Evolutionary conservation across 2,113 vertebrate species (phyloP).

Genomic region (Pholis gunnellus): DNA sequence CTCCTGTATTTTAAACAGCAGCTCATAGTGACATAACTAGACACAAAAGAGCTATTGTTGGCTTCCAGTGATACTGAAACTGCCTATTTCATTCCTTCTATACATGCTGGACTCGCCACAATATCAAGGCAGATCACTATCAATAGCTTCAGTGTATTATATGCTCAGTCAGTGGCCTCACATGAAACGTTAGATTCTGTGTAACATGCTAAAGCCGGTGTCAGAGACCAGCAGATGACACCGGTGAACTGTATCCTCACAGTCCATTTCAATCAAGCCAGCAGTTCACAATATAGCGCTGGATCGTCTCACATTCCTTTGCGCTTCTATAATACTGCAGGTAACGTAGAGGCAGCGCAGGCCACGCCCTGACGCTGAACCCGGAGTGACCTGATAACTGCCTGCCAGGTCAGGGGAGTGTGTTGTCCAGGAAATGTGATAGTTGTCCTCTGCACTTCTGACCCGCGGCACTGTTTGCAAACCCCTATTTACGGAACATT

Average conservation of each 20-base stretch:
- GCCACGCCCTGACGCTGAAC: conserved; percentile 64
- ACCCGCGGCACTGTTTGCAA: conserved; percentile 55
- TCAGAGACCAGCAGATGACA: conserved; percentile 31
- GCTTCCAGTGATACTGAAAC: conserved; percentile 65
- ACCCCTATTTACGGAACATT: conserved; percentile 61
- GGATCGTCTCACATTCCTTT: conserved; percentile 48
- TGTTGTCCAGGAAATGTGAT: conserved; percentile 66
- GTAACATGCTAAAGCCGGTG: conserved; percentile 34
- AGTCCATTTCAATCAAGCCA: not conserved
- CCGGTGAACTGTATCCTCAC: not conserved
- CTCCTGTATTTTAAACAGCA: conserved; percentile 44
- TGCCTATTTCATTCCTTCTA: conserved; percentile 61
- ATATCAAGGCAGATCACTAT: conserved; percentile 56
- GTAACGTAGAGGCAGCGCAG: conserved; percentile 20
- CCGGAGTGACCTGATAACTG: conserved; percentile 68
- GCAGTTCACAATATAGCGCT: not conserved
- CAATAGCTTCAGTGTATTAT: conserved; percentile 47
- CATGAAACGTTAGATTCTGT: conserved; percentile 35
- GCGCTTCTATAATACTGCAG: conserved; percentile 35
- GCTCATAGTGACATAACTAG: conserved; percentile 58
- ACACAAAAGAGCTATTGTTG: conserved; percentile 72
- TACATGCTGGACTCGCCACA: conserved; percentile 40
- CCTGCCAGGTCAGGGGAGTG: conserved; percentile 52
- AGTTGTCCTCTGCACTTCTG: conserved; percentile 63
- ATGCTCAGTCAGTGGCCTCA: conserved; percentile 14